phyloP scores from a whole-genome alignment of 2,113 vertebrate species.

The Diphyllodes magnificus region DNA sequence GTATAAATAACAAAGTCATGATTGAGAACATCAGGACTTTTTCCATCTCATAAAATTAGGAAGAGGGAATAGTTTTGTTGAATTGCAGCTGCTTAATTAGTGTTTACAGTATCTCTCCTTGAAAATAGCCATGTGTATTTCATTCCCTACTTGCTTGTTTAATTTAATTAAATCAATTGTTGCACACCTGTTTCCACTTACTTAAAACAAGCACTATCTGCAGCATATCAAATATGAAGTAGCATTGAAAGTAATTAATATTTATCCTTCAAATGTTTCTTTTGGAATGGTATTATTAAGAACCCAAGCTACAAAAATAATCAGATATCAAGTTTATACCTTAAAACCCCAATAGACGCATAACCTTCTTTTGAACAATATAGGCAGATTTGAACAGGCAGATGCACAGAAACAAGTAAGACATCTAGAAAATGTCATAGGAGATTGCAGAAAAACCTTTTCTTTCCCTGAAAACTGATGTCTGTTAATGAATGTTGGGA shows the following conservation, averaged over 20 bases:
- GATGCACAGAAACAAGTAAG: not conserved
- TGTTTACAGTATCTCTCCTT: conserved; percentile 64
- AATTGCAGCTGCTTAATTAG: conserved; percentile 67
- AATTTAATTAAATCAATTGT: conserved; percentile 67
- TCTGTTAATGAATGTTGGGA: not conserved
- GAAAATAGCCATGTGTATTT: conserved; percentile 58
- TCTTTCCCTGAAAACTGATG: not conserved
- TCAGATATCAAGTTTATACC: not conserved
- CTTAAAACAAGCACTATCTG: conserved; percentile 64
- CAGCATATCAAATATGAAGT: conserved; percentile 54
- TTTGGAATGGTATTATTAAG: not conserved
- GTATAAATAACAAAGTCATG: conserved; percentile 11
- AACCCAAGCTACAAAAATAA: not conserved
- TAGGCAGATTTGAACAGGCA: not conserved
- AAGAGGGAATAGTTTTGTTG: conserved; percentile 56
- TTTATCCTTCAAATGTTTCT: conserved; percentile 1
- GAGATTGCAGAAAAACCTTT: not conserved
- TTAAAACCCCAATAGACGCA: not conserved
- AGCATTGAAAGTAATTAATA: conserved; percentile 48
- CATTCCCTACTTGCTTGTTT: conserved; percentile 38
- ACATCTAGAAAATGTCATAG: not conserved
- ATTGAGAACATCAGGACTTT: conserved; percentile 3
- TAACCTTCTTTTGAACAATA: not conserved
- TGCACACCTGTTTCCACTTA: conserved; percentile 72
- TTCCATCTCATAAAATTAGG: conserved; percentile 21